These are phyloP conservation scores for Florisuga fusca DNA, from an alignment of 2,797 vertebrate species.

Conservation along the genomic window DNA sequence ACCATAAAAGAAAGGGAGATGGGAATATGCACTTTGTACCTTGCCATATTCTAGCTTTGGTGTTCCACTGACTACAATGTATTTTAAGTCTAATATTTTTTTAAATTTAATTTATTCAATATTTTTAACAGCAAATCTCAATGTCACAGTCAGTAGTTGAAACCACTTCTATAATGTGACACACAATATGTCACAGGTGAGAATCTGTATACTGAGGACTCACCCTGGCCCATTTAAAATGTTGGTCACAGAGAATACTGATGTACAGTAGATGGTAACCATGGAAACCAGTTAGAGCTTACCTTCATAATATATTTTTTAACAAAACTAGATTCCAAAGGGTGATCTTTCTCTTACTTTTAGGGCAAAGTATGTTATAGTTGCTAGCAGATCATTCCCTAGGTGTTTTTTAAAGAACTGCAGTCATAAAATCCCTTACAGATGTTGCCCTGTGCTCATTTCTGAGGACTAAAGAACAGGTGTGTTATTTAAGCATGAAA, in stretches of 20 bases:
- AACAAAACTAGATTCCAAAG: background rate
- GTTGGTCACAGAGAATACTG: background rate
- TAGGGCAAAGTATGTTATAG: background rate
- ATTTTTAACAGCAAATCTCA: background rate
- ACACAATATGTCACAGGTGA: background rate
- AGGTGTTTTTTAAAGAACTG: background rate
- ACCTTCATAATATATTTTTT: background rate
- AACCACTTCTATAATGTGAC: background rate
- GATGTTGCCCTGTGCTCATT: background rate
- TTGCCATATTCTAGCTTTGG: background rate
- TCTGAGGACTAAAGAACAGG: background rate
- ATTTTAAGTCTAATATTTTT: background rate
- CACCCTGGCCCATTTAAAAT: slow-evolving; percentile 41
- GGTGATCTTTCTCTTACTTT: background rate
- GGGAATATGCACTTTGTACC: background rate
- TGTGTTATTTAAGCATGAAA: background rate
- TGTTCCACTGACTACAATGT: background rate
- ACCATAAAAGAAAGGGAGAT: background rate
- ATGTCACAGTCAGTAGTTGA: background rate
- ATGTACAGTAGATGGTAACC: slow-evolving; percentile 52
- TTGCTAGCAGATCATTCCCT: background rate
- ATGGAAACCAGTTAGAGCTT: slow-evolving; percentile 46
- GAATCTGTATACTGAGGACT: background rate
- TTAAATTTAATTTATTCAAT: background rate
- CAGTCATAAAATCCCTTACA: background rate